Evolutionary conservation across 2,888 invertebrate species (phyloP), one percentile per base, ranked within the genome.

Genomic region (Diplolepis rosae): DNA sequence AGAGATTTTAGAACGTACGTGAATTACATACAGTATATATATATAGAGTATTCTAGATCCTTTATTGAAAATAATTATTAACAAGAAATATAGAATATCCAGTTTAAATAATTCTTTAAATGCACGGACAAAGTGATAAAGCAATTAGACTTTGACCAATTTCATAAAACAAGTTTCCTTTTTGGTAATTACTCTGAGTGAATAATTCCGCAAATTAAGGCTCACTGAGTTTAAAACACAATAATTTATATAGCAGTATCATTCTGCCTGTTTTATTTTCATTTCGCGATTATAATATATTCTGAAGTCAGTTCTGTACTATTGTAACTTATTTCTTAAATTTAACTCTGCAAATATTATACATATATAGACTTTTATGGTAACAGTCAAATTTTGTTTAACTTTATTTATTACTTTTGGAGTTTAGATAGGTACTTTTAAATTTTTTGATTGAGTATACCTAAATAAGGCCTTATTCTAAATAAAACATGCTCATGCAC

Each of bases 401-500:
- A 45, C 7, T 7, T 2, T 45, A 9, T 45, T 45, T 18, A 18
- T 18, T n/a, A 45, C 3, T 39, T 0, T 9, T 15, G 2, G 18
- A 45, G n/a, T 45, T 18, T 3, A 6, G 9, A 2, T 45, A 45
- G 18, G 9, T 2, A 0, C 18, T 9, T 6, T 18, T 15, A 45
- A 18, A 35, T 22, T 0, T 32, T n/a, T n/a, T n/a, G n/a, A n/a
- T n/a, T n/a, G n/a, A n/a, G 13, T 27, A 35, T 13, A 22, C 11
- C 11, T 35, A 35, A 56, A 56, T n/a, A 52, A 35, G 22, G 18
- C 6, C 22, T 35, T 35, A 56, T 35, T 2, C n/a, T 35, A 56
- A 35, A 11, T 50, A 76, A 79, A 80, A 75, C 83, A 84, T 84
- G 83, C 84, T 78, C 84, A 84, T 84, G 84, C 84, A 81, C 78